A percentile compares a stretch with the other conserved stretches of the same genome.
Conservation (phyloP, 2,797 vertebrate genomes). For the Microcaecilia unicolor region DNA sequence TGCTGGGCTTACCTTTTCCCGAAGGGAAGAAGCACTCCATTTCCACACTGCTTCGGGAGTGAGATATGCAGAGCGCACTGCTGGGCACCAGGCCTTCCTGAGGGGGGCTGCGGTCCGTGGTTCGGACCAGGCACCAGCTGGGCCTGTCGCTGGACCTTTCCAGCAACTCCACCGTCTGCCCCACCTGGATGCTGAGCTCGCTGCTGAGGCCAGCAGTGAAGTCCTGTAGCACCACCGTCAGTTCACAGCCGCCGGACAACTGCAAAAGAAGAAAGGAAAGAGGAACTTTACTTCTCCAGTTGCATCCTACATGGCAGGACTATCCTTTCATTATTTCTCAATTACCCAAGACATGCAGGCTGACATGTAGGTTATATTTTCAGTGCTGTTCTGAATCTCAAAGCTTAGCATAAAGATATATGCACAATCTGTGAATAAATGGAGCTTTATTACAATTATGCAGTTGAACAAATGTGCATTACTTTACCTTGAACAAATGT, state of each 20-base stretch:
- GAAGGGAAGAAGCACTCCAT: slow-evolving; percentile 84
- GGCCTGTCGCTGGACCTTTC: slow-evolving; percentile 83
- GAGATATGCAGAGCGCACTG: slow-evolving; percentile 86
- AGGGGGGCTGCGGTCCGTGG: slow-evolving; percentile 76
- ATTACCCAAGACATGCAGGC: too few species aligned
- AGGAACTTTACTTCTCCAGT: too few species aligned
- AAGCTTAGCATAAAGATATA: too few species aligned
- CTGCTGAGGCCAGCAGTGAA: slow-evolving; percentile 69
- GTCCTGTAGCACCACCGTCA: slow-evolving; percentile 89
- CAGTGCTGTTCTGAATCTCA: too few species aligned
- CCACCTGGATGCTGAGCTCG: slow-evolving; percentile 85
- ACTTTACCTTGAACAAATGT: too few species aligned
- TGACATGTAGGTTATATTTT: too few species aligned
- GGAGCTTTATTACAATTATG: too few species aligned
- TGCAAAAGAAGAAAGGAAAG: slow-evolving; percentile 28
- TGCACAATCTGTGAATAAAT: too few species aligned
- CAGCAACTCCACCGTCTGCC: slow-evolving; percentile 93
- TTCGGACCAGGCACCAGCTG: slow-evolving; percentile 87
- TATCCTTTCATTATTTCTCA: too few species aligned
- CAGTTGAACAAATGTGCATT: too few species aligned
- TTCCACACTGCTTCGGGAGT: slow-evolving; percentile 91
- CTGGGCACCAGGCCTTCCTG: slow-evolving; percentile 88
- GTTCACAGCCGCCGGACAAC: slow-evolving; percentile 89
- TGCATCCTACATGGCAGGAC: too few species aligned
- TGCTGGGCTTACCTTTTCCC: slow-evolving; percentile 80